Conservation (phyloP, 2,113 vertebrate species). For the Emydocephalus ijimae region DNA sequence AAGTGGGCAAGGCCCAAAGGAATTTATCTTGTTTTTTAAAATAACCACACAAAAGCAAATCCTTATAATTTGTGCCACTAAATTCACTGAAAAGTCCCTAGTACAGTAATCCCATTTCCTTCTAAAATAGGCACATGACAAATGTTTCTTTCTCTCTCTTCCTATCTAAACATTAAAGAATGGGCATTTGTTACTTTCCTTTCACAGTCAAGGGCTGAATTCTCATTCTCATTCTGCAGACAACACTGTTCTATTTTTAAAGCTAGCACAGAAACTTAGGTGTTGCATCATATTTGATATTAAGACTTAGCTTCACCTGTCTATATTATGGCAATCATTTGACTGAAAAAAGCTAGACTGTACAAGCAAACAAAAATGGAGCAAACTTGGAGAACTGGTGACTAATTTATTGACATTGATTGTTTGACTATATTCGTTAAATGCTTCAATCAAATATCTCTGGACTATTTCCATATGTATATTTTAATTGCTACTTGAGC, state of each 20-base stretch:
- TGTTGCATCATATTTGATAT: slow-evolving; percentile 16
- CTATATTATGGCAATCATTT: slow-evolving; percentile 23
- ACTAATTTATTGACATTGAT: not conserved
- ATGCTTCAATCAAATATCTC: not conserved
- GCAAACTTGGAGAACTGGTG: not conserved
- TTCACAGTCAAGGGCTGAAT: not conserved
- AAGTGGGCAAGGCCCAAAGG: not conserved
- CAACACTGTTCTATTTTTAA: slow-evolving; percentile 44
- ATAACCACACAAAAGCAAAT: not conserved
- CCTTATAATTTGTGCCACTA: not conserved
- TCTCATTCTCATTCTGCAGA: not conserved
- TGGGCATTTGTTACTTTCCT: not conserved
- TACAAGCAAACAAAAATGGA: slow-evolving; percentile 24
- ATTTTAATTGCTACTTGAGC: not conserved
- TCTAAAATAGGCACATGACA: not conserved
- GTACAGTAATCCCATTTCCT: not conserved
- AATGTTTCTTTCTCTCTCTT: not conserved
- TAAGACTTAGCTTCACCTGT: slow-evolving; percentile 27
- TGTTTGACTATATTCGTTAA: not conserved
- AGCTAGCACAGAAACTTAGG: slow-evolving; percentile 19
- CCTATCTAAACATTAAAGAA: not conserved
- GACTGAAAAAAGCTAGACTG: not conserved
- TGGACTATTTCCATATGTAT: not conserved
- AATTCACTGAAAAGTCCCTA: not conserved
- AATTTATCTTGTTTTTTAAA: not conserved